A percentile compares a stretch with the other conserved stretches of the same genome.
These are phyloP conservation scores for Lumbricus terrestris DNA, from an alignment of 2,888 invertebrate genomes.

Conservation along the genomic window DNA sequence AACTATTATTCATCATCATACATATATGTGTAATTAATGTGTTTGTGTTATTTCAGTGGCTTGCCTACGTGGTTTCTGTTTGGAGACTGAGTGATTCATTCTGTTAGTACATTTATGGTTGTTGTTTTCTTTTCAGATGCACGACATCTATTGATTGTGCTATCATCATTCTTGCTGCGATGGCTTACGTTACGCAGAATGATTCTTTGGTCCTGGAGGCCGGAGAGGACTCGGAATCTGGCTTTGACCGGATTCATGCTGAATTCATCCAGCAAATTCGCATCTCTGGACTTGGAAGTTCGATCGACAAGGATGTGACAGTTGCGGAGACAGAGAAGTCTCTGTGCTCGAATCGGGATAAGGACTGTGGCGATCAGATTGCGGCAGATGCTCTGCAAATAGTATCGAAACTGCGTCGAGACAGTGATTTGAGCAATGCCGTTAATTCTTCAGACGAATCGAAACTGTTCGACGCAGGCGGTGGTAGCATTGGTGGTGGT, in stretches of 20 bases:
- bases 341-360: background rate
- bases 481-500: background rate
- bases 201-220: background rate
- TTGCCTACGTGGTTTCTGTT: background rate
- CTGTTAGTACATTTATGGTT: background rate
- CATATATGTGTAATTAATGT: background rate
- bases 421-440: background rate
- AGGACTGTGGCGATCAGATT: background rate
- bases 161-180: background rate
- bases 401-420: background rate
- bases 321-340: background rate
- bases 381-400: background rate
- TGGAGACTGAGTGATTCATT: background rate
- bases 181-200: background rate
- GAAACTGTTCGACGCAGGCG: background rate
- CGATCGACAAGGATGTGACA: background rate
- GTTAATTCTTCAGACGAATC: background rate
- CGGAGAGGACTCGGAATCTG: constrained; percentile 11
- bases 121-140: background rate
- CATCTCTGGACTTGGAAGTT: constrained; percentile 4
- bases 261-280: constrained; percentile 7
- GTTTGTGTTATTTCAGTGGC: background rate
- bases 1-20: background rate
- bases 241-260: background rate
- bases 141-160: background rate